A percentile compares a stretch with the other conserved stretches of the same genome.
phyloP scores from a whole-genome alignment of 2,888 invertebrate genomes.

The Podotricha telesiphe region DNA sequence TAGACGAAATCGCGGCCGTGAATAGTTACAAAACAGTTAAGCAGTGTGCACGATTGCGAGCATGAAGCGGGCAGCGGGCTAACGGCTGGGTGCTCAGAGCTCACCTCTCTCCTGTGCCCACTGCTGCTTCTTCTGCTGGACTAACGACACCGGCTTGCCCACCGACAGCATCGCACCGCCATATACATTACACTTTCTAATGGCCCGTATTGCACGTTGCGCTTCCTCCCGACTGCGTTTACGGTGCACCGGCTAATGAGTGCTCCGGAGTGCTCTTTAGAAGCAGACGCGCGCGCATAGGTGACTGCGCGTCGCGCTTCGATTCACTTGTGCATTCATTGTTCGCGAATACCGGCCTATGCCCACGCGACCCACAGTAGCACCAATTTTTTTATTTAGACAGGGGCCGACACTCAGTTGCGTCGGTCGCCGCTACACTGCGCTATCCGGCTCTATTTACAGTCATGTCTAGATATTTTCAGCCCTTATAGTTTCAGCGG shows the following conservation, averaged over 20 bases:
- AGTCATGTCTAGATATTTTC: conserved; percentile 52
- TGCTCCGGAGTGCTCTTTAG: conserved; percentile 68
- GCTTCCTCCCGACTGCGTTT: conserved; percentile 68
- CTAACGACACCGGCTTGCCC: conserved; percentile 85
- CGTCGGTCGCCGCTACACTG: conserved; percentile 29
- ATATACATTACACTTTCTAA: conserved; percentile 81
- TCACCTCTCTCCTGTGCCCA: conserved; percentile 97
- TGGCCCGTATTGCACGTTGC: conserved; percentile 74
- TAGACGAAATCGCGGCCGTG: conserved; percentile 54
- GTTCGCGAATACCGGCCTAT: conserved; percentile 66
- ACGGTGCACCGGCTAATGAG: conserved; percentile 79
- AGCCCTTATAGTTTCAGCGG: conserved; percentile 73
- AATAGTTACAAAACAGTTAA: conserved; percentile 57
- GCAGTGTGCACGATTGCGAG: conserved; percentile 76
- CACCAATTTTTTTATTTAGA: conserved; percentile 47
- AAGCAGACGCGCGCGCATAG: conserved; percentile 72
- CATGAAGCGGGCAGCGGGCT: conserved; percentile 91
- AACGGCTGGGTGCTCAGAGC: conserved; percentile 50
- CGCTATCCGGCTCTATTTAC: conserved; percentile 27
- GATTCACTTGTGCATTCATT: conserved; percentile 77
- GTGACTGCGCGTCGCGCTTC: conserved; percentile 70
- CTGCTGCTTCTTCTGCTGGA: conserved; percentile 95
- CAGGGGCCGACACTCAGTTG: conserved; percentile 40
- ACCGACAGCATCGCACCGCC: conserved; percentile 79
- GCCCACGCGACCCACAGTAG: conserved; percentile 55